These are phyloP conservation scores for Leucoptera coffeella DNA, from an alignment of 2,888 invertebrate genomes.

Conservation along the genomic window DNA sequence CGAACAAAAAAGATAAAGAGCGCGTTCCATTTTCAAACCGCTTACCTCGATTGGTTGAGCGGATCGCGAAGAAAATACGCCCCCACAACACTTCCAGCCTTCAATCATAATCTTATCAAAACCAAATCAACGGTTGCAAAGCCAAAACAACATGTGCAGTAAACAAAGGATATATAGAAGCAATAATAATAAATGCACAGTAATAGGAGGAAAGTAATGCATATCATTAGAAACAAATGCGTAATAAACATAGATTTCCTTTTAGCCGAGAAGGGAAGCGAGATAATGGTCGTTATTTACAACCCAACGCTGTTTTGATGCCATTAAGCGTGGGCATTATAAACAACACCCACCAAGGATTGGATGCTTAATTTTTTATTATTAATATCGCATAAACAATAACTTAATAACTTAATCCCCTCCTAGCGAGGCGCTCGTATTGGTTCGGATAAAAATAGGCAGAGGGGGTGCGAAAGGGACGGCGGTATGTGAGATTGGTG, in stretches of 20 bases:
- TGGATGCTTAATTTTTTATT: slow-evolving; percentile 38
- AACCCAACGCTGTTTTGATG: slow-evolving; percentile 16
- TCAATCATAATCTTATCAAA: too few relatives aligned
- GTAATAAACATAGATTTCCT: too few relatives aligned
- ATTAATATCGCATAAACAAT: slow-evolving; percentile 49
- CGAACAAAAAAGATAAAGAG: slow-evolving; percentile 6
- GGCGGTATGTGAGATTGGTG: slow-evolving; percentile 18
- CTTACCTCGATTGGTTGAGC: slow-evolving; percentile 23
- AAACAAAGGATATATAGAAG: too few relatives aligned
- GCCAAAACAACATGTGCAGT: too few relatives aligned
- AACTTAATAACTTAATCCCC: slow-evolving; percentile 46
- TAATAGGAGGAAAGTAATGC: too few relatives aligned
- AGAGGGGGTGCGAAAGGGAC: slow-evolving; percentile 33
- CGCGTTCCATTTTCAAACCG: slow-evolving; percentile 24
- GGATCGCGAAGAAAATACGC: slow-evolving; percentile 26
- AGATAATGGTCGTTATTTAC: too few relatives aligned
- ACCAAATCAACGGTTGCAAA: too few relatives aligned
- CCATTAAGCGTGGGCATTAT: slow-evolving; percentile 17
- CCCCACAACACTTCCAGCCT: too few relatives aligned
- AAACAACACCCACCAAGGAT: slow-evolving; percentile 20
- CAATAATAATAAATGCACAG: too few relatives aligned
- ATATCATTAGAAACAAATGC: too few relatives aligned
- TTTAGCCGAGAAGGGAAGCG: too few relatives aligned
- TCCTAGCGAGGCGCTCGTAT: slow-evolving; percentile 35
- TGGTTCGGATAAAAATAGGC: slow-evolving; percentile 44